A percentile compares a stretch with the other conserved stretches of the same genome.
Evolutionary conservation across 2,797 vertebrate genomes (phyloP).

Genomic region (Varecia variegata): DNA sequence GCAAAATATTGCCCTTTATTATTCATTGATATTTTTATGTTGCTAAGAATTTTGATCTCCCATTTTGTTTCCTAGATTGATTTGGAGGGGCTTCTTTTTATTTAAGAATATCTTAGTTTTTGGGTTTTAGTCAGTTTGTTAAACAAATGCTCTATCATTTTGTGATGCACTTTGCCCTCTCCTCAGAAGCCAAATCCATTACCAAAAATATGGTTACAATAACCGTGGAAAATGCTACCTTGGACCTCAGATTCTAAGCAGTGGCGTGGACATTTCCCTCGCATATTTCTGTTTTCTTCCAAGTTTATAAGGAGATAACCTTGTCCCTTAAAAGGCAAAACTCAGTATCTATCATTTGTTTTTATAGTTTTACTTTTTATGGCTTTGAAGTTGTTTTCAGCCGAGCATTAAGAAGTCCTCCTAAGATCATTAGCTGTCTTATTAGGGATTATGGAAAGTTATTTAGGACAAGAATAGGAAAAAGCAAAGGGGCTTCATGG

Average conservation of each 20-base stretch:
- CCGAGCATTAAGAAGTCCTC: not conserved
- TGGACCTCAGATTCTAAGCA: not conserved
- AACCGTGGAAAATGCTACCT: not conserved
- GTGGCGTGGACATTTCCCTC: not conserved
- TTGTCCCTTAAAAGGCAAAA: not conserved
- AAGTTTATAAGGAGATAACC: not conserved
- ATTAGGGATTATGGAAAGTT: not conserved
- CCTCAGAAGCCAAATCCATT: not conserved
- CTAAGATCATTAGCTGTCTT: not conserved
- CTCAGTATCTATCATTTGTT: not conserved
- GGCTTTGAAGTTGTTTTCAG: not conserved
- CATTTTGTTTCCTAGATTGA: not conserved
- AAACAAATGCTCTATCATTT: not conserved
- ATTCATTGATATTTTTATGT: not conserved
- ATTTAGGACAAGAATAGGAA: constrained; percentile 1
- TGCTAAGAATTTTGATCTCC: not conserved
- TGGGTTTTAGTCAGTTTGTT: not conserved
- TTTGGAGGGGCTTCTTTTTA: not conserved
- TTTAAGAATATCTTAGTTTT: not conserved
- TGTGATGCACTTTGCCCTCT: not conserved
- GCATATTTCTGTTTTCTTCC: not conserved
- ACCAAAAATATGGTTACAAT: not conserved
- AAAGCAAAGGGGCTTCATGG: not conserved
- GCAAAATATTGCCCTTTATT: not conserved
- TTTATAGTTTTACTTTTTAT: constrained; percentile 3